A percentile compares a stretch with the other conserved stretches of the same genome.
These are phyloP conservation scores for Sinella curviseta DNA, from an alignment of 1,140 invertebrate species.

Conservation along the genomic window DNA sequence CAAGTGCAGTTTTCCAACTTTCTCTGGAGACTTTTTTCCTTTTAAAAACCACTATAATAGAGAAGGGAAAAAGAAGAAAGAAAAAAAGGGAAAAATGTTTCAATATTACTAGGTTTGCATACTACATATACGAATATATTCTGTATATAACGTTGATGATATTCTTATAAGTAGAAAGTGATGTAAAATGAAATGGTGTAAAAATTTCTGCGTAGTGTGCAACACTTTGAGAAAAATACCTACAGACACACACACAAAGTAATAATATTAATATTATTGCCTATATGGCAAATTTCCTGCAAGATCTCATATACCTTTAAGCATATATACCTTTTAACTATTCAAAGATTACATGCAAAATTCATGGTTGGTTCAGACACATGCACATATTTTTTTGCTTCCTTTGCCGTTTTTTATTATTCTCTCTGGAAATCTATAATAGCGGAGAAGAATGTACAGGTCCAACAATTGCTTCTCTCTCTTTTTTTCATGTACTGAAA, in stretches of 20 bases:
- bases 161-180: too few species aligned
- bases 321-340: background rate
- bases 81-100: background rate
- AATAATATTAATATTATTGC: conserved; percentile 1
- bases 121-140: too few species aligned
- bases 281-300: too few species aligned
- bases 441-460: too few species aligned
- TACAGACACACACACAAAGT: background rate
- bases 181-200: too few species aligned
- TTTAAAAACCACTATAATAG: background rate
- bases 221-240: background rate
- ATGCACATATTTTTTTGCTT: background rate
- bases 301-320: background rate
- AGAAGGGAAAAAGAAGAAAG: background rate
- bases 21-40: background rate
- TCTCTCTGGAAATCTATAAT: background rate
- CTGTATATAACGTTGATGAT: too few species aligned
- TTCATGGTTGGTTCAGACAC: conserved; percentile 1
- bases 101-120: too few species aligned
- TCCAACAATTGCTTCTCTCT: background rate
- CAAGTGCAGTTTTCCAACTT: conserved; percentile 10
- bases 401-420: background rate
- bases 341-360: conserved; percentile 15
- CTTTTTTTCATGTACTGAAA: background rate
- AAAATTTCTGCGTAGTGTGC: background rate